Conservation (phyloP, 2,113 vertebrate genomes). For the Peromyscus californicus region DNA sequence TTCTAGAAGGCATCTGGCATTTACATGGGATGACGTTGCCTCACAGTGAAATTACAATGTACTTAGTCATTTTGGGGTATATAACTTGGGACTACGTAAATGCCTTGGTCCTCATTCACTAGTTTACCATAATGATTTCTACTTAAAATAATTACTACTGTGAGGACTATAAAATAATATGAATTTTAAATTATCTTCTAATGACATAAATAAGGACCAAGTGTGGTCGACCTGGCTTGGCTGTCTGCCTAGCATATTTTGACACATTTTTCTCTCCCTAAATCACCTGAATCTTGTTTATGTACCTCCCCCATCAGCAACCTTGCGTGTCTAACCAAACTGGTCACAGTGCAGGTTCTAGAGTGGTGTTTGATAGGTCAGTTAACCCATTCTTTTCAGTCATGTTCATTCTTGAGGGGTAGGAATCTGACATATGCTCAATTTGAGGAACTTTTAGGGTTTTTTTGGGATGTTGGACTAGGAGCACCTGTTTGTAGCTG, state of each 20-base stretch:
- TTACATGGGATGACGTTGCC: background rate
- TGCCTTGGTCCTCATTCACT: conserved; percentile 26
- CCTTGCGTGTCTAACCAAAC: background rate
- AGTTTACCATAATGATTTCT: conserved; percentile 20
- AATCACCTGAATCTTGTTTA: conserved; percentile 40
- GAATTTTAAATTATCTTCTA: conserved; percentile 50
- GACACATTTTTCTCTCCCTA: conserved; percentile 56
- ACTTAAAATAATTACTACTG: conserved; percentile 4
- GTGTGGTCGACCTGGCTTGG: background rate
- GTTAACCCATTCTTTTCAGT: background rate
- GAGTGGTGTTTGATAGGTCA: background rate
- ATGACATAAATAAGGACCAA: conserved; percentile 8
- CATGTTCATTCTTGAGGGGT: conserved; percentile 6
- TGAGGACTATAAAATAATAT: conserved; percentile 42
- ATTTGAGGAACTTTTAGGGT: background rate
- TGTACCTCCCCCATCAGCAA: background rate
- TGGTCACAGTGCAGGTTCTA: background rate
- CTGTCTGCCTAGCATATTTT: background rate
- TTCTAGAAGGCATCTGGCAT: background rate
- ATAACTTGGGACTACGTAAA: background rate
- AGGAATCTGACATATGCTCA: background rate
- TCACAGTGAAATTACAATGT: background rate
- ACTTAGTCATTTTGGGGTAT: background rate
- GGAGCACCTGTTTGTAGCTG: background rate
- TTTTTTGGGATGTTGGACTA: background rate